Evolutionary conservation across 2,113 vertebrate species (phyloP).

Genomic region (Trematocara zebra): DNA sequence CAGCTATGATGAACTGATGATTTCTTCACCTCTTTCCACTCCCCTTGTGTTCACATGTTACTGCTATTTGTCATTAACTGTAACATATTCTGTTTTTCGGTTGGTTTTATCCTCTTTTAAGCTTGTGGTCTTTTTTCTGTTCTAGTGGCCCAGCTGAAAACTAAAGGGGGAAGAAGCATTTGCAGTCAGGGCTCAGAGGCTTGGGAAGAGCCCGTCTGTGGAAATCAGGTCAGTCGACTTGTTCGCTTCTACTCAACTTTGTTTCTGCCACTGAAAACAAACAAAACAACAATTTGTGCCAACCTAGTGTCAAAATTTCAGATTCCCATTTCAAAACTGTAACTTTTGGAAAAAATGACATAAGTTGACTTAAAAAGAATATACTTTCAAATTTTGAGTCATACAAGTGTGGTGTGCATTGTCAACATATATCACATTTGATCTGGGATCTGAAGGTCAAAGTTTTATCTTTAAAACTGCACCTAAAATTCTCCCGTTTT

Average conservation of each 20-base stretch:
- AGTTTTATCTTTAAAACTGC: not conserved
- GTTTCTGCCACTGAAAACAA: not conserved
- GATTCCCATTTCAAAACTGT: not conserved
- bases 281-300: not conserved
- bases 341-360: not conserved
- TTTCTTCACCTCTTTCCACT: not conserved
- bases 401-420: not conserved
- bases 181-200: not conserved
- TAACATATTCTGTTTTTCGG: not conserved
- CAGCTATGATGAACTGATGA: not conserved
- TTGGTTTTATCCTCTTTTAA: not conserved
- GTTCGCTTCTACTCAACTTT: not conserved
- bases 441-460: not conserved
- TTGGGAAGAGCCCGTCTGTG: not conserved
- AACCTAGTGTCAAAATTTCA: rapidly evolving
- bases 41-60: not conserved
- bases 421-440: not conserved
- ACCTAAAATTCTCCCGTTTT: not conserved
- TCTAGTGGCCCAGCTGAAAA: not conserved
- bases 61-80: not conserved
- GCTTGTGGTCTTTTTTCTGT: not conserved
- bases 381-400: not conserved
- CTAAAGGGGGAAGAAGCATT: not conserved
- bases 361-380: not conserved
- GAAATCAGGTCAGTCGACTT: not conserved